Evolutionary conservation across 1,140 invertebrate genomes (phyloP).

Genomic region (Meteorus sp.): DNA sequence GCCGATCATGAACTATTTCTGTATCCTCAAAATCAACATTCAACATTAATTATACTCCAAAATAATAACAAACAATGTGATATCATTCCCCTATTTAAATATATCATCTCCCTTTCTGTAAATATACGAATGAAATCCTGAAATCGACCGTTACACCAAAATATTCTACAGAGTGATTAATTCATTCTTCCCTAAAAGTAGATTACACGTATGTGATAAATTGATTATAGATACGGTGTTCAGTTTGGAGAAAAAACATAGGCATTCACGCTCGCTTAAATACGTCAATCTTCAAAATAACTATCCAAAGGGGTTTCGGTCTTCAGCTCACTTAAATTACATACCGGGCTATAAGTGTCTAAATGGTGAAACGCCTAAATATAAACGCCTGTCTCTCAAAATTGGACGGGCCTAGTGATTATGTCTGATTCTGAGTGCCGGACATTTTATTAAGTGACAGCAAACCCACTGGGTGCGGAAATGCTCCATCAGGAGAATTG

Average conservation of each 20-base stretch:
- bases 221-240: background rate
- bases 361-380: slow-evolving; percentile 41
- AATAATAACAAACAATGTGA: too few species aligned
- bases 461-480: slow-evolving; percentile 35
- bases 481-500: slow-evolving; percentile 48
- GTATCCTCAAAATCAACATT: too few species aligned
- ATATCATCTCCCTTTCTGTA: too few species aligned
- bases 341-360: slow-evolving; percentile 26
- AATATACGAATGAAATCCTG: background rate
- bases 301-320: slow-evolving; percentile 6
- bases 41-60: too few species aligned
- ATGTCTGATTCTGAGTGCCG: slow-evolving; percentile 29
- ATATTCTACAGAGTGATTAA: too few species aligned
- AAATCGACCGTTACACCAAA: too few species aligned
- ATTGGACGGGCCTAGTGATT: slow-evolving; percentile 37
- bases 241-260: slow-evolving; percentile 8
- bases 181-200: background rate
- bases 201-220: background rate
- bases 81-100: too few species aligned
- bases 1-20: too few species aligned
- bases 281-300: slow-evolving; percentile 27
- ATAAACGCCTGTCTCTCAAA: slow-evolving; percentile 41
- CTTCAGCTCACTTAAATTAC: slow-evolving; percentile 19
- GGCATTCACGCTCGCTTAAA: slow-evolving; percentile 29
- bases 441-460: slow-evolving; percentile 38